These are phyloP conservation scores for Centropus unirufus DNA, from an alignment of 2,113 vertebrate species.

Conservation along the genomic window DNA sequence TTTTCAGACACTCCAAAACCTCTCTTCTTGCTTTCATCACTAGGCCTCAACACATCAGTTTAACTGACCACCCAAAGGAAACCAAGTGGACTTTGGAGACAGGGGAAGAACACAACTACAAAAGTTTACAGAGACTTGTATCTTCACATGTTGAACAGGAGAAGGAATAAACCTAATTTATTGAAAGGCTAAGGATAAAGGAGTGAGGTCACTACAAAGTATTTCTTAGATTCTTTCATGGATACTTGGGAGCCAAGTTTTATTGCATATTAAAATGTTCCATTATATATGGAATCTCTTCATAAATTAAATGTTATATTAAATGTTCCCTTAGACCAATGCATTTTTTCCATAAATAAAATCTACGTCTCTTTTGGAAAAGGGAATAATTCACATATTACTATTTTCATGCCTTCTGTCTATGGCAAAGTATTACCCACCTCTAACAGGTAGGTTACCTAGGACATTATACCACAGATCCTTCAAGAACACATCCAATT, in stretches of 20 bases:
- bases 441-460: neutral
- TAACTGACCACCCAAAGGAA: conserved; percentile 20
- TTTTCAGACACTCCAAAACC: neutral
- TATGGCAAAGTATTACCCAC: neutral
- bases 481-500: neutral
- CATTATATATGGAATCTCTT: too few species aligned
- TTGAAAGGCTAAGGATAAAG: conserved; percentile 13
- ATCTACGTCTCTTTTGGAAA: neutral
- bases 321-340: neutral
- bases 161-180: neutral
- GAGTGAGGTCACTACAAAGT: neutral
- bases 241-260: neutral
- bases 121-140: neutral
- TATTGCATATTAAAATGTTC: neutral
- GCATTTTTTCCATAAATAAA: neutral
- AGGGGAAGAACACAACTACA: neutral
- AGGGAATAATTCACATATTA: neutral
- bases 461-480: neutral
- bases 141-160: neutral
- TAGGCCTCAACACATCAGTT: neutral
- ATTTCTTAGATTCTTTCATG: neutral
- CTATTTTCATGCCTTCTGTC: neutral
- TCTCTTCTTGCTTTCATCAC: neutral
- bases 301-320: too few species aligned
- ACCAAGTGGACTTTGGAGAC: neutral